These are phyloP conservation scores for Melanotus villosus DNA, from an alignment of 2,888 invertebrate species.

Conservation along the genomic window DNA sequence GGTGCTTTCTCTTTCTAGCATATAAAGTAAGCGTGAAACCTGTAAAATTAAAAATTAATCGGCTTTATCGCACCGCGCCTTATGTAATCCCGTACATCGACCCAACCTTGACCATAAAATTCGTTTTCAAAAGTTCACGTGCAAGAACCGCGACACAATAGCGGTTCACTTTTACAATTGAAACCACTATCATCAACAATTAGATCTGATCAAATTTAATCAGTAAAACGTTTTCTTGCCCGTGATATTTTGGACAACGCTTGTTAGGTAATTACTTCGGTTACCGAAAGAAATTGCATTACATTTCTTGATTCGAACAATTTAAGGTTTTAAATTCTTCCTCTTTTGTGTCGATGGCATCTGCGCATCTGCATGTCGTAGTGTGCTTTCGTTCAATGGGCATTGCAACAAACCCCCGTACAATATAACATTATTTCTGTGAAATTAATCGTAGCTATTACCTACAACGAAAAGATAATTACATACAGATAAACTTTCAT, in stretches of 20 bases:
- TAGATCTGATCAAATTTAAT: constrained; percentile 8
- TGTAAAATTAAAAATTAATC: not conserved
- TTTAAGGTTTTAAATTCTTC: no score
- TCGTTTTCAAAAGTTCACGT: constrained; percentile 19
- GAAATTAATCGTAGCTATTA: no score
- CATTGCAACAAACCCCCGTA: no score
- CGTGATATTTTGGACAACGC: not conserved
- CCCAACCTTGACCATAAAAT: constrained; percentile 40
- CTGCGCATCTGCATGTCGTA: no score
- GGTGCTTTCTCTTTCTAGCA: not conserved
- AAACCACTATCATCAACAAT: not conserved
- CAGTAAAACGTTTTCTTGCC: not conserved
- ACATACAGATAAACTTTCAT: no score
- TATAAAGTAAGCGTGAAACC: not conserved
- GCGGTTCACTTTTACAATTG: constrained; percentile 14
- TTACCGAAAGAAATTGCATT: not conserved
- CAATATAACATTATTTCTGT: no score
- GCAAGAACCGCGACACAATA: constrained; percentile 8
- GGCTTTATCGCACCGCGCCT: not conserved
- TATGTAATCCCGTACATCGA: constrained; percentile 38
- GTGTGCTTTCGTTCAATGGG: no score
- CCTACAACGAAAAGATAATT: no score
- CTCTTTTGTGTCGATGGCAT: no score
- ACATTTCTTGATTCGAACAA: no score
- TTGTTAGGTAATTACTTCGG: not conserved